phyloP scores from a whole-genome alignment of 1,140 invertebrate genomes.

The Lerema accius region DNA sequence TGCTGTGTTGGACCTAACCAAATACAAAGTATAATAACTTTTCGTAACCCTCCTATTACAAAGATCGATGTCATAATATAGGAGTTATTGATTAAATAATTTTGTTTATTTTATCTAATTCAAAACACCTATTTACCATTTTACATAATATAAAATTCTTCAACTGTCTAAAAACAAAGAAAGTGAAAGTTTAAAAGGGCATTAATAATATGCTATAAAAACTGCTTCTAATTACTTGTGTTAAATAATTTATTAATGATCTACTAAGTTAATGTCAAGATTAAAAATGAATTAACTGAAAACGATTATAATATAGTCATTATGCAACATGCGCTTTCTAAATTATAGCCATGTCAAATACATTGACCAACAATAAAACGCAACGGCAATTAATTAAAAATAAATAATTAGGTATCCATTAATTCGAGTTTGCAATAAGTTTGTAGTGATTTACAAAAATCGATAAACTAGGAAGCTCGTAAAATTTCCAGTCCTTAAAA shows the following conservation, averaged over 20 bases:
- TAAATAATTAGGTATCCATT: not conserved
- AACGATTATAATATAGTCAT: not conserved
- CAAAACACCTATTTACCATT: too few species aligned
- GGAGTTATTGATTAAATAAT: too few species aligned
- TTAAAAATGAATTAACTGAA: conserved; percentile 12
- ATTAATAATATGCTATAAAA: not conserved
- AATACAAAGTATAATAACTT: too few species aligned
- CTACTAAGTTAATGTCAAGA: conserved; percentile 4
- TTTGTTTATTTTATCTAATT: too few species aligned
- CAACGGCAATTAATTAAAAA: conserved; percentile 15
- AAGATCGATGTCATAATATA: too few species aligned
- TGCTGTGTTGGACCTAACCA: too few species aligned
- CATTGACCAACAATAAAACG: conserved; percentile 28
- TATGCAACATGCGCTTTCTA: conserved; percentile 27
- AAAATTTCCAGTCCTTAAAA: not conserved
- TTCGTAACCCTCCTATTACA: too few species aligned
- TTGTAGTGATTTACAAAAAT: not conserved
- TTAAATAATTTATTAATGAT: not conserved
- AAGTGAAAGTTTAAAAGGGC: too few species aligned
- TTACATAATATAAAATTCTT: too few species aligned
- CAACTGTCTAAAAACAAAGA: too few species aligned
- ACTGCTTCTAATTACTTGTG: not conserved
- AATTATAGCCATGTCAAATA: conserved; percentile 30
- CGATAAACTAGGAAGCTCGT: not conserved
- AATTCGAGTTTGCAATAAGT: not conserved